Evolutionary conservation across 2,113 vertebrate species (phyloP).

Genomic region (Scolopax mira): DNA sequence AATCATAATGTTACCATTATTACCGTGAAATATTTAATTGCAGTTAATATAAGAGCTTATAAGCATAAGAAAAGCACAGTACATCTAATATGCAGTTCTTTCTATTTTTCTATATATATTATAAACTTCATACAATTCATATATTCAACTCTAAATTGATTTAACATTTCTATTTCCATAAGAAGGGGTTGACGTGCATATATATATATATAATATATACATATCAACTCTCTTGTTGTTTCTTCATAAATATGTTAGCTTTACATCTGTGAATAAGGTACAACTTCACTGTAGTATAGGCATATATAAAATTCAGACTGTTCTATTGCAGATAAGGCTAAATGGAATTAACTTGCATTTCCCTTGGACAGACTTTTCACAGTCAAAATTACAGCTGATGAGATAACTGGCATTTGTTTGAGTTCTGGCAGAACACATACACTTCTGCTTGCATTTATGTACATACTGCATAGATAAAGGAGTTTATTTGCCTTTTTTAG

Average conservation of each 20-base stretch:
- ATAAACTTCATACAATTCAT: background rate
- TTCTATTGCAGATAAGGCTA: background rate
- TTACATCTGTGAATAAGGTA: background rate
- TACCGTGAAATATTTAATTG: background rate
- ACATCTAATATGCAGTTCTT: background rate
- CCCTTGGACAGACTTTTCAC: background rate
- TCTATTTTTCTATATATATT: background rate
- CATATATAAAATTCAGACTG: background rate
- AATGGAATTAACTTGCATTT: background rate
- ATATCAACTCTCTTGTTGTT: background rate
- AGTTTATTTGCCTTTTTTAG: background rate
- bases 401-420: background rate
- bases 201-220: background rate
- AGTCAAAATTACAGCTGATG: background rate
- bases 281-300: background rate
- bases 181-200: background rate
- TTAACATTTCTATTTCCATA: background rate
- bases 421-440: background rate
- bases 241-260: background rate
- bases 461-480: background rate
- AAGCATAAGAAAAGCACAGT: background rate
- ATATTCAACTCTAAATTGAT: background rate
- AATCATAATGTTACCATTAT: background rate
- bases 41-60: background rate
- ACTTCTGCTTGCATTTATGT: background rate